Evolutionary conservation across 2,797 vertebrate genomes (phyloP).

Genomic region (Alauda arvensis): DNA sequence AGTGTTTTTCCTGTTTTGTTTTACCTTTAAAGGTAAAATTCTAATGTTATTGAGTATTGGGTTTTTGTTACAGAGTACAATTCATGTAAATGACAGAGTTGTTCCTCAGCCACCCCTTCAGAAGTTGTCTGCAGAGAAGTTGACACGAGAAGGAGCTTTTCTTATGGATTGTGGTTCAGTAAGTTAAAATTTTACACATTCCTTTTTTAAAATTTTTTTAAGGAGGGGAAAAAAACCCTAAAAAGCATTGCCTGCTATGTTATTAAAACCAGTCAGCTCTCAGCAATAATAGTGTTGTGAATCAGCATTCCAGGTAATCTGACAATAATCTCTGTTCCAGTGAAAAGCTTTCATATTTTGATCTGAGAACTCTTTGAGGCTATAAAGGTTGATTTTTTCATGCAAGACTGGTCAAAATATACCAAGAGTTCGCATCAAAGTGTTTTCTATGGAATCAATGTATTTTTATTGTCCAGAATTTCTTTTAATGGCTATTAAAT

Average conservation of each 20-base stretch:
- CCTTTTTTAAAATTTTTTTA: background rate
- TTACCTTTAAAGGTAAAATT: background rate
- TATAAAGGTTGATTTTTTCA: background rate
- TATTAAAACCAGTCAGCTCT: background rate
- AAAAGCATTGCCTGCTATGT: background rate
- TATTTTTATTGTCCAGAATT: background rate
- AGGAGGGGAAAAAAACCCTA: no score
- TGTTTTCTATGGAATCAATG: background rate
- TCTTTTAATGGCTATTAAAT: background rate
- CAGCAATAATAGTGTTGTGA: background rate
- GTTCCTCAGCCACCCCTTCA: constrained; percentile 91
- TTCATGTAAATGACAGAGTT: constrained; percentile 86
- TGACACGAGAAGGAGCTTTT: constrained; percentile 91
- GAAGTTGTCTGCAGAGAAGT: constrained; percentile 86
- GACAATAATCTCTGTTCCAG: background rate
- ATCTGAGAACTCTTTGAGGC: background rate
- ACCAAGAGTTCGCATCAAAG: background rate
- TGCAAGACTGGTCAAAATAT: background rate
- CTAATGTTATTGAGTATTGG: background rate
- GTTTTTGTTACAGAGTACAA: constrained; percentile 77
- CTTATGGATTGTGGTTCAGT: constrained; percentile 94
- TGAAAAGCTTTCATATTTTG: background rate
- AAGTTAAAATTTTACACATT: constrained; percentile 32
- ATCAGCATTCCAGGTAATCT: background rate
- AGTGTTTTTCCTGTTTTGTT: background rate